Conservation (phyloP, 2,888 invertebrate genomes). For the Rotaria sp. region DNA sequence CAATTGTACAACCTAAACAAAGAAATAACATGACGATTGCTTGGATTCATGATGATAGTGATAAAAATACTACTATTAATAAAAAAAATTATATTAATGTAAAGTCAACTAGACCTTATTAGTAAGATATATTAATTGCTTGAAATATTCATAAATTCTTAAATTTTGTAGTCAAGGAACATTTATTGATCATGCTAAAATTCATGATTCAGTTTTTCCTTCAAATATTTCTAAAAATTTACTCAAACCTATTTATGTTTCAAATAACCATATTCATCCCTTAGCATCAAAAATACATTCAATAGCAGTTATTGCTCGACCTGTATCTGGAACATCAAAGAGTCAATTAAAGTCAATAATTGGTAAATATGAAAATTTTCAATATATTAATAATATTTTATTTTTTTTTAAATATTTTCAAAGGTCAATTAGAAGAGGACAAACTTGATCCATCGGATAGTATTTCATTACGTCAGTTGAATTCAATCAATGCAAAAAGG, state of each 20-base stretch:
- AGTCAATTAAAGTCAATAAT: not conserved
- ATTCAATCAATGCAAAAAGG: not conserved
- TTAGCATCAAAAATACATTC: not conserved
- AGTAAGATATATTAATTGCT: not conserved
- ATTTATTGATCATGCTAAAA: not conserved
- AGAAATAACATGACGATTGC: not conserved
- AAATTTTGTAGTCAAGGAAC: not conserved
- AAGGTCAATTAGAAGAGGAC: not conserved
- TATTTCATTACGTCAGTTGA: not conserved
- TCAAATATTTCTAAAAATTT: not conserved
- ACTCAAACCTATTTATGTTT: too few relatives aligned
- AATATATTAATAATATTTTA: too few relatives aligned
- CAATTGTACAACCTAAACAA: not conserved
- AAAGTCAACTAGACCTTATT: not conserved
- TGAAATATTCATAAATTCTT: not conserved
- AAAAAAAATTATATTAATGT: not conserved
- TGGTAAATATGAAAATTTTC: not conserved
- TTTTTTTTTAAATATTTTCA: not conserved
- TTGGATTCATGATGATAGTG: not conserved
- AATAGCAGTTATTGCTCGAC: not conserved
- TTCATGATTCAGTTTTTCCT: not conserved
- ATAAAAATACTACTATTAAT: not conserved
- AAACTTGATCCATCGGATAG: not conserved
- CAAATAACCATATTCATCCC: not conserved
- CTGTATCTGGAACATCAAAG: not conserved